Evolutionary conservation across 2,113 vertebrate genomes (phyloP), one percentile per base, ranked within the genome.

Genomic region (Gulo gulo): DNA sequence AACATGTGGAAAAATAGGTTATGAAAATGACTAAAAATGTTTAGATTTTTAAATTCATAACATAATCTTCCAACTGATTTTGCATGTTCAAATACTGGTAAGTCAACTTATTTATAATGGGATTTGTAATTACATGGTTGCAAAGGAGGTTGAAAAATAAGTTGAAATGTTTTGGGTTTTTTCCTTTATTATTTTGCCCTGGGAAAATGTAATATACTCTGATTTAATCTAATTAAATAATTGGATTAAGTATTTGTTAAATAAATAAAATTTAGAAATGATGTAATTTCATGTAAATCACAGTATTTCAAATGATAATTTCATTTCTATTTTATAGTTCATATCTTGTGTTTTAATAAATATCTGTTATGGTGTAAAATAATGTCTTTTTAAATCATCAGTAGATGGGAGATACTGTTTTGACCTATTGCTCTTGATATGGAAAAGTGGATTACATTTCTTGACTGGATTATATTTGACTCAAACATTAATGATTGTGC

Each of bases 231-330:
- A 96, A 97, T 84, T 97, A 96, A 98, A 97, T 97, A 96, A 96
- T 98, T 61, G 97, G 13, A 78, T 98, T 96, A 97, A 45, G 94
- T 96, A 93, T 94, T 79, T 97, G 97, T 97, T 96, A 97, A 97
- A 95, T 98, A 95, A 76, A 71, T 96, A 97, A 97, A 98, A 97
- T 96, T 97, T 98, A 95, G 29, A 96, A 98, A 97, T 98, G 97
- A 97, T 98, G 95, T 88, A 97, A 87, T 89, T 97, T 96, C 26
- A 76, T 97, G 89, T 98, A 7, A 97, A 97, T 85, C 47, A 81
- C n/a, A 96, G n/a, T 9, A 92, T 86, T 93, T 73, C 80, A 73
- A 71, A 42, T 84, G 61, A 69, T 84, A 93, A n/a, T 80, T 98
- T 96, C 67, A 98, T 89, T 95, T 89, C 31, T 97, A 7, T 93